Evolutionary conservation across 2,888 invertebrate species (phyloP).

Genomic region (Alcis repandata): DNA sequence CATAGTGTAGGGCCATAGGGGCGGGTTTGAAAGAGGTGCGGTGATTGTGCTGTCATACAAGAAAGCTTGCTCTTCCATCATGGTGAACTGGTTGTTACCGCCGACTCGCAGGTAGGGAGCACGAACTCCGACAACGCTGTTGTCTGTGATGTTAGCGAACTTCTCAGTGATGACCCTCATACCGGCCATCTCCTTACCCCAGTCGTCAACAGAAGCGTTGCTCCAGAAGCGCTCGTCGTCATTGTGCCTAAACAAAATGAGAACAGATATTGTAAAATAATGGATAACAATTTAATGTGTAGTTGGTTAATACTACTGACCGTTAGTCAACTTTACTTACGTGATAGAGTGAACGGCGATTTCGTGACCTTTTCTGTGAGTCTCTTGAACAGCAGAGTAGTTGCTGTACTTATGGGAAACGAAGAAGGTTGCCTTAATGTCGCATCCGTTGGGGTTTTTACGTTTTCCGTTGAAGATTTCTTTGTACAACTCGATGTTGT

Average conservation of each 20-base stretch:
- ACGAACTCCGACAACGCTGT: slow-evolving; percentile 96
- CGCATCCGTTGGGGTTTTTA: slow-evolving; percentile 97
- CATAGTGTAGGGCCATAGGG: slow-evolving; percentile 99
- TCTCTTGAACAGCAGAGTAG: slow-evolving; percentile 97
- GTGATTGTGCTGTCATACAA: slow-evolving; percentile 98
- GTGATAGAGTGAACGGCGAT: slow-evolving; percentile 97
- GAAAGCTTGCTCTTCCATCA: slow-evolving; percentile 99
- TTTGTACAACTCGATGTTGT: slow-evolving; percentile 97
- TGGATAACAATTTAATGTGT: too few species aligned
- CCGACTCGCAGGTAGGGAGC: slow-evolving; percentile 96
- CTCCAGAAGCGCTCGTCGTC: slow-evolving; percentile 97
- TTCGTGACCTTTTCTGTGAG: slow-evolving; percentile 96
- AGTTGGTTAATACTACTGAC: neutral
- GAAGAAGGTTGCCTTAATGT: slow-evolving; percentile 97
- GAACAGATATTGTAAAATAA: neutral
- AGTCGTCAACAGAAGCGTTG: slow-evolving; percentile 95
- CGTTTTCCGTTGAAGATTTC: slow-evolving; percentile 96
- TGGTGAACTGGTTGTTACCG: slow-evolving; percentile 98
- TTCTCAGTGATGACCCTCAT: slow-evolving; percentile 96
- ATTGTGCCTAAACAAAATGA: slow-evolving; percentile 89
- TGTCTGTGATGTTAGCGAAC: slow-evolving; percentile 95
- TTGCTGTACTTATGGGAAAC: slow-evolving; percentile 97
- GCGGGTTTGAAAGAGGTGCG: slow-evolving; percentile 95
- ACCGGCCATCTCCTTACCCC: slow-evolving; percentile 98
- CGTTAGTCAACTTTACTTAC: slow-evolving; percentile 83